Conservation (phyloP, 2,113 vertebrate species). For the Arizona elegans region DNA sequence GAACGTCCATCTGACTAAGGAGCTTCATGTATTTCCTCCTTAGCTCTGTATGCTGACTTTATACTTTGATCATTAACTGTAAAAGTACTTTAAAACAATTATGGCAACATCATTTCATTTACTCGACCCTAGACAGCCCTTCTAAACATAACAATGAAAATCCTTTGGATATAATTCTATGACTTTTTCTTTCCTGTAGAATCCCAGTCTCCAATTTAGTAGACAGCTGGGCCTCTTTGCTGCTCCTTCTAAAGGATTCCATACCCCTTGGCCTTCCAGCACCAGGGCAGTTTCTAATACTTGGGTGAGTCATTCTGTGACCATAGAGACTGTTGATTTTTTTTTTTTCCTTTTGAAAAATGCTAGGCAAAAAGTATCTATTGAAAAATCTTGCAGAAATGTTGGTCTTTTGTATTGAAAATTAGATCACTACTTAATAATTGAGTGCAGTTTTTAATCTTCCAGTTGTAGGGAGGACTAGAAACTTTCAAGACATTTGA, state of each 20-base stretch:
- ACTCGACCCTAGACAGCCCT: neutral
- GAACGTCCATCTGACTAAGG: neutral
- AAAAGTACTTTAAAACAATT: neutral
- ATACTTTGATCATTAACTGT: neutral
- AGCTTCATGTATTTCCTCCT: neutral
- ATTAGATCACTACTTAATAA: neutral
- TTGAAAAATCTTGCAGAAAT: neutral
- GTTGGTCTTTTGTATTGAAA: neutral
- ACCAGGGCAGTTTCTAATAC: slow-evolving; percentile 93
- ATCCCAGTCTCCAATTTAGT: slow-evolving; percentile 93
- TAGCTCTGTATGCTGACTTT: neutral
- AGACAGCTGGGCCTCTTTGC: slow-evolving; percentile 92
- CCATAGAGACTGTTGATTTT: neutral
- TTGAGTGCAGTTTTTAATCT: neutral
- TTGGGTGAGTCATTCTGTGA: slow-evolving; percentile 78
- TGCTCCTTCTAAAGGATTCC: slow-evolving; percentile 92
- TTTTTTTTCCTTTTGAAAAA: neutral
- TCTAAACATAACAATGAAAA: neutral
- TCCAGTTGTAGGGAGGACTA: neutral
- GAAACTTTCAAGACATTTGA: neutral
- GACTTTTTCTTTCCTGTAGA: slow-evolving; percentile 65
- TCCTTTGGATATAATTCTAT: neutral
- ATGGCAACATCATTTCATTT: neutral
- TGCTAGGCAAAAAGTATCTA: neutral
- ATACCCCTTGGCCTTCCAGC: slow-evolving; percentile 91